A percentile compares a stretch with the other conserved stretches of the same genome.
phyloP scores from a whole-genome alignment of 2,797 vertebrate species.

The Falco cherrug region DNA sequence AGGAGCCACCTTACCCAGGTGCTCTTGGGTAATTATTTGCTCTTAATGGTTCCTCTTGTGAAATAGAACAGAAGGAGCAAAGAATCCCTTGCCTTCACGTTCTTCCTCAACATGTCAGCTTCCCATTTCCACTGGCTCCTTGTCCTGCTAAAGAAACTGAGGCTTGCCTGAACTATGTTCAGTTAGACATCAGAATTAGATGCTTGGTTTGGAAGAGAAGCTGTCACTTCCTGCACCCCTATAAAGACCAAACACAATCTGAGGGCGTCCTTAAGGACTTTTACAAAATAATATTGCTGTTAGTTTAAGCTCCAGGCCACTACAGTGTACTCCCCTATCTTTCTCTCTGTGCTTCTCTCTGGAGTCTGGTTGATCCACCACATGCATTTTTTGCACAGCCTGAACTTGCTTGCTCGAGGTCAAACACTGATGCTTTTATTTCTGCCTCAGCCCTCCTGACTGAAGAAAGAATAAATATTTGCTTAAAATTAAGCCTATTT shows the following conservation, averaged over 20 bases:
- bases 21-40: background rate
- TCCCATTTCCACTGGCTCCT: background rate
- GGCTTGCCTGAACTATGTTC: background rate
- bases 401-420: conserved; percentile 59
- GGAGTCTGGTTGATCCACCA: conserved; percentile 9
- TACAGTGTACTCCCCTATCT: background rate
- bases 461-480: conserved; percentile 69
- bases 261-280: background rate
- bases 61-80: background rate
- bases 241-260: background rate
- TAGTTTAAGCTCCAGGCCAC: background rate
- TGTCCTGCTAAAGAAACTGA: background rate
- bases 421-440: conserved; percentile 62
- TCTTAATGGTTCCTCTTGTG: background rate
- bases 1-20: background rate
- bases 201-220: background rate
- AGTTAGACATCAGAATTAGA: background rate
- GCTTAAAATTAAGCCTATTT: conserved; percentile 63
- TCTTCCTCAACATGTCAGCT: background rate
- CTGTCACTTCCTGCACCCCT: background rate
- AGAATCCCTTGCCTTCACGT: background rate
- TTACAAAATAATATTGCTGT: background rate
- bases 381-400: conserved; percentile 26
- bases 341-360: background rate
- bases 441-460: conserved; percentile 43